Evolutionary conservation across 2,797 vertebrate species (phyloP).

Genomic region (Aplochiton taeniatus): DNA sequence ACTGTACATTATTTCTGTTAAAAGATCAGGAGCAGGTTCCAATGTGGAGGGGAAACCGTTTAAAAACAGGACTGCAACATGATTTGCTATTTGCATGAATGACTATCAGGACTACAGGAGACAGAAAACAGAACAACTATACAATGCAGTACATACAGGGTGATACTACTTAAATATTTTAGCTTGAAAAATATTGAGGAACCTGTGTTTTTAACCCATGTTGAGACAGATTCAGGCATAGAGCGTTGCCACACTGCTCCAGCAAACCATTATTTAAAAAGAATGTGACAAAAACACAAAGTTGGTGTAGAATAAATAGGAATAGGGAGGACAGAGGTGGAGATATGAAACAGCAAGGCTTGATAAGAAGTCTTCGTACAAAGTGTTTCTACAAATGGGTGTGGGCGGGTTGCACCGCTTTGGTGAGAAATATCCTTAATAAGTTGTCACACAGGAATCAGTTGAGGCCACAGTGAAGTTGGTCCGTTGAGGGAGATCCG

Average conservation of each 20-base stretch:
- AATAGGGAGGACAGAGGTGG: slow-evolving; percentile 43
- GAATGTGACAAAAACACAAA: slow-evolving; percentile 30
- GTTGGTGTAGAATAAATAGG: slow-evolving; percentile 73
- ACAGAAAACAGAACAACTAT: slow-evolving; percentile 54
- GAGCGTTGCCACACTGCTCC: slow-evolving; percentile 35
- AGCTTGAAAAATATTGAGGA: slow-evolving; percentile 37
- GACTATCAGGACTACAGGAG: slow-evolving; percentile 71
- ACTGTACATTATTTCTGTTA: slow-evolving; percentile 97
- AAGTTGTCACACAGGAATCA: slow-evolving; percentile 37
- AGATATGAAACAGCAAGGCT: slow-evolving; percentile 68
- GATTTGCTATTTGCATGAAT: slow-evolving; percentile 82
- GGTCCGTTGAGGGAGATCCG: slow-evolving; percentile 62
- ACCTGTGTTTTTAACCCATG: slow-evolving; percentile 52
- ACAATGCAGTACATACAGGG: slow-evolving; percentile 41
- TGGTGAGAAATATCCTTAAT: not conserved
- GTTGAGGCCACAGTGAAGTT: slow-evolving; percentile 71
- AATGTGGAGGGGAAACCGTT: slow-evolving; percentile 68
- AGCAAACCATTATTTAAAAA: slow-evolving; percentile 37
- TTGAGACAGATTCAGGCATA: slow-evolving; percentile 49
- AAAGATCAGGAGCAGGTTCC: slow-evolving; percentile 76
- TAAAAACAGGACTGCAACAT: slow-evolving; percentile 80
- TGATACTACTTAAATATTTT: slow-evolving; percentile 43
- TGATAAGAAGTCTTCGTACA: slow-evolving; percentile 61
- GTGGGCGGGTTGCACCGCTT: slow-evolving; percentile 45
- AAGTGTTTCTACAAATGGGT: slow-evolving; percentile 44